Evolutionary conservation across 2,888 invertebrate species (phyloP), one percentile per base, ranked within the genome.

Genomic region (Asteroscopus sphinx): DNA sequence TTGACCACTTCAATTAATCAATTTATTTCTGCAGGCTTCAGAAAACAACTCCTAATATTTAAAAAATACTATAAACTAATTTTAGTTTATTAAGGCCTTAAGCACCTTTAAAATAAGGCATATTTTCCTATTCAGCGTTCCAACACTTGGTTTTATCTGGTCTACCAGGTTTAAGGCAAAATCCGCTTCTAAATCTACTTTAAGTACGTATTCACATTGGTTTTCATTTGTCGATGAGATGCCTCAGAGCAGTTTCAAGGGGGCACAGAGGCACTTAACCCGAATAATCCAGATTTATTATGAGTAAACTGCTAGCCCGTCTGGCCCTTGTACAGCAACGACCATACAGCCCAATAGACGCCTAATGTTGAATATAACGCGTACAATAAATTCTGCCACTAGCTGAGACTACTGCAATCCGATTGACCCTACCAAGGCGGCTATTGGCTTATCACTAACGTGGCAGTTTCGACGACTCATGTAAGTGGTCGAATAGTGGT

Each of bases 91-190:
- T 53, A 54, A 65, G 65, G 44, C 47, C 17, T 25, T 21, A 45
- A 48, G 47, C 47, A 48, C 53, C 46, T 59, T 46, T 6, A 36
- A 33, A 42, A 53, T 53, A 64, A 65, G 60, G 65, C 59, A 54
- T 53, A 32, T 3, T 53, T 12, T 65, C 30, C 15, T 36, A 28
- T 12, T 11, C 26, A 35, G 16, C 13, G n/a, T 16, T 28, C 16
- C n/a, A 30, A 21, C 35, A 58, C 6, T 25, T 26, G n/a, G 28
- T 2, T 6, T 4, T 17, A 32, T 45, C 16, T 41, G 37, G 17
- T 30, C 2, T n/a, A 16, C 30, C 16, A 17, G 13, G 13, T 4
- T 8, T 13, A 13, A 53, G 64, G 44, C 58, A 52, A 36, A 41
- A 58, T 44, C 40, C 15, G 17, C 26, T 26, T 45, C 11, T 46